Evolutionary conservation across 2,888 invertebrate species (phyloP).

Genomic region (Pterostichus madidus): DNA sequence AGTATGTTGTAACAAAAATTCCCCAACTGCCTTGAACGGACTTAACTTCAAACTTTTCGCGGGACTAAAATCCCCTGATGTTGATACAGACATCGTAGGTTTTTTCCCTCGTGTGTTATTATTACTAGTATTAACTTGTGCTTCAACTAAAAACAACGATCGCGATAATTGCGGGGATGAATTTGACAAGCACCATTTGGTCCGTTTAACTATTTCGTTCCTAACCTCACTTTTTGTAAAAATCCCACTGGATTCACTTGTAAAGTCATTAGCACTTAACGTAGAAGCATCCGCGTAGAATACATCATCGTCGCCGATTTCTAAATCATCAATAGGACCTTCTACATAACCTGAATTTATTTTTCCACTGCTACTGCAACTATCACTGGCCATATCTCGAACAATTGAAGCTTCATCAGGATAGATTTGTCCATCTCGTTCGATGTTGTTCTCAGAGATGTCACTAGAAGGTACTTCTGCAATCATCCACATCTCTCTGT

Average conservation of each 20-base stretch:
- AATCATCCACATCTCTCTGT: constrained; percentile 79
- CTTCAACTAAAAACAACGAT: constrained; percentile 73
- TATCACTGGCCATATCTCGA: constrained; percentile 57
- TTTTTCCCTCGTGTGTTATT: not conserved
- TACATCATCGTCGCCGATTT: constrained; percentile 71
- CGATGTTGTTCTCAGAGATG: constrained; percentile 73
- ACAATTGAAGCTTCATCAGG: constrained; percentile 23
- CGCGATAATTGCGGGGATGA: constrained; percentile 74
- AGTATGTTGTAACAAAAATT: constrained; percentile 74
- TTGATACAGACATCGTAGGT: constrained; percentile 19
- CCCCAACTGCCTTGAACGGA: constrained; percentile 77
- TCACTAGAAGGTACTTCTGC: constrained; percentile 78
- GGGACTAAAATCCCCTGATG: constrained; percentile 71
- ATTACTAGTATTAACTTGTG: constrained; percentile 66
- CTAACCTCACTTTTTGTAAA: not conserved
- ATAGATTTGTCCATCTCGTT: constrained; percentile 65
- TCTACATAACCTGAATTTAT: constrained; percentile 67
- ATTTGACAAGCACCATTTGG: constrained; percentile 70
- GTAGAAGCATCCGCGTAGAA: constrained; percentile 72
- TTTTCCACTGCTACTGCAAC: constrained; percentile 62
- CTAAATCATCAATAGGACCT: constrained; percentile 61
- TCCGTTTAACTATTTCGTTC: constrained; percentile 26
- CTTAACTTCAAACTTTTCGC: constrained; percentile 74
- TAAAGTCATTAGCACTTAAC: constrained; percentile 68
- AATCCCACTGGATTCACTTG: constrained; percentile 56